These are phyloP conservation scores for Fregata magnificens DNA, from an alignment of 2,113 vertebrate species.

Conservation along the genomic window DNA sequence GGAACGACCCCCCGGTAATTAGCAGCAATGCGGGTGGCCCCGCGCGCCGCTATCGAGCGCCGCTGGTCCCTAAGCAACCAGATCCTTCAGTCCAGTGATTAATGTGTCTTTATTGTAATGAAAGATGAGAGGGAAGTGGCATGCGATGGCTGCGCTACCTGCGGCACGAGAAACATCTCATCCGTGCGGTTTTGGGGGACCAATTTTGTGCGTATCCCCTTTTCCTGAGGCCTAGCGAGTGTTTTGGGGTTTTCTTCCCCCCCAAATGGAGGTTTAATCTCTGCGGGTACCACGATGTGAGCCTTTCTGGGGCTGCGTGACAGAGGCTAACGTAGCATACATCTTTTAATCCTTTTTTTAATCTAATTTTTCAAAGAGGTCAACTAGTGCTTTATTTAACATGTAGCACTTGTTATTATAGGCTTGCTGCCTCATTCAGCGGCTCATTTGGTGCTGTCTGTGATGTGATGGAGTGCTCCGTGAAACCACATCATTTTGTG, in stretches of 20 bases:
- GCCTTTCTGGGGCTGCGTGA: not conserved
- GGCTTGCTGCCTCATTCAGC: not conserved
- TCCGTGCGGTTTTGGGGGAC: not conserved
- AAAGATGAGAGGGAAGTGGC: not conserved
- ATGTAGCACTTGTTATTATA: not conserved
- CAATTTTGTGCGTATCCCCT: not conserved
- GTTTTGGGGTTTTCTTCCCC: not conserved
- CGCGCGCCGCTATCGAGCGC: fast-evolving
- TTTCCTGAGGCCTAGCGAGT: not conserved
- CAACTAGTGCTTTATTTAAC: constrained; percentile 18
- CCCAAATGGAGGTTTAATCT: not conserved
- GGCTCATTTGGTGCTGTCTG: not conserved
- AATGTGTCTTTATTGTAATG: not conserved
- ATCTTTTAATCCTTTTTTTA: constrained; percentile 30
- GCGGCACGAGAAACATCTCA: not conserved
- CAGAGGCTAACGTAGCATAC: not conserved
- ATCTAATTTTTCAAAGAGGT: constrained; percentile 41
- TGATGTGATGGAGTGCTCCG: not conserved
- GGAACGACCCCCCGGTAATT: not conserved
- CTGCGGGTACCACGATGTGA: fast-evolving
- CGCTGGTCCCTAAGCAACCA: not conserved
- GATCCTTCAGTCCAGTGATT: not conserved
- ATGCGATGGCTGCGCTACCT: fast-evolving
- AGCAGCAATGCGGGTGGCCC: not conserved
- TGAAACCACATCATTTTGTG: not conserved